phyloP scores from a whole-genome alignment of 2,888 invertebrate genomes.

The Aphrophora alni region DNA sequence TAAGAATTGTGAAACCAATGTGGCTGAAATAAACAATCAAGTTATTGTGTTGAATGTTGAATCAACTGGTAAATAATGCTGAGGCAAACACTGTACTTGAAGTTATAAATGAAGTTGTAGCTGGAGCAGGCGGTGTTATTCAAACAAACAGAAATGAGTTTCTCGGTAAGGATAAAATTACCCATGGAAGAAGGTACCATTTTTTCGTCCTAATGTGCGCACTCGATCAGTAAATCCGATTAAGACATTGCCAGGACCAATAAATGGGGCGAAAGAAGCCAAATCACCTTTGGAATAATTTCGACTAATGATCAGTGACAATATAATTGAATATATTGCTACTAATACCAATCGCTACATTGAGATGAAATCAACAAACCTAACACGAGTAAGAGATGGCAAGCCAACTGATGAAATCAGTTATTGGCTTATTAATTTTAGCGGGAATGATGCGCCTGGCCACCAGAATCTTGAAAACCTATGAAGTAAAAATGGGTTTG shows the following conservation, averaged over 20 bases:
- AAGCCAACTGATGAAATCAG: background rate
- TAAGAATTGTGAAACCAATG: background rate
- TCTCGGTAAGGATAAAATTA: background rate
- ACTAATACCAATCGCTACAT: background rate
- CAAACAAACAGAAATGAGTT: background rate
- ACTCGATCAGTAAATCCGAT: background rate
- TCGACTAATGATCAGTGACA: slow-evolving; percentile 1
- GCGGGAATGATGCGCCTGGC: background rate
- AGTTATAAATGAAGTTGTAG: slow-evolving; percentile 9
- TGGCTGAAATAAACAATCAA: background rate
- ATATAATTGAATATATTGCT: background rate
- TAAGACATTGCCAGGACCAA: slow-evolving; percentile 4
- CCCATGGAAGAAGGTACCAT: background rate
- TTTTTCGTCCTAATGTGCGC: slow-evolving; percentile 21
- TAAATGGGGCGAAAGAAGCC: slow-evolving; percentile 6
- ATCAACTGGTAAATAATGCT: background rate
- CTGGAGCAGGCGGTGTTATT: background rate
- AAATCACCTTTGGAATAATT: slow-evolving; percentile 19
- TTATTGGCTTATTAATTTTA: background rate
- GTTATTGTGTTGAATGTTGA: background rate
- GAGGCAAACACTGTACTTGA: background rate
- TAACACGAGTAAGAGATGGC: background rate
- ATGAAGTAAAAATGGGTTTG: slow-evolving; percentile 14
- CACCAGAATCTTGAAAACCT: slow-evolving; percentile 19
- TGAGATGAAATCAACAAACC: background rate